Conservation (phyloP, 1,140 invertebrate genomes). For the Popillia japonica region DNA sequence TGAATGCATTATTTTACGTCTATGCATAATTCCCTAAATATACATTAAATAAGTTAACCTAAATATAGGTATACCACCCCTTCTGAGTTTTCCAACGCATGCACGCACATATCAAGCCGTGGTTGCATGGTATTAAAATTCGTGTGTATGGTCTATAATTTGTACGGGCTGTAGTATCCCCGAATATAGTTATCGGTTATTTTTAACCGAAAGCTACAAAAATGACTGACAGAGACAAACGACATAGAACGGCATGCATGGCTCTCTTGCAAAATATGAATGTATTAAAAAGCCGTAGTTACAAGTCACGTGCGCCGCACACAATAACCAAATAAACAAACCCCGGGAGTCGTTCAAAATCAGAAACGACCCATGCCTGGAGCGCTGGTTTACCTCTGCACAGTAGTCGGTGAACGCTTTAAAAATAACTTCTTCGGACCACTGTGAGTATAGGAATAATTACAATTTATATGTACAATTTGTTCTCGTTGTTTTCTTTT, state of each 20-base stretch:
- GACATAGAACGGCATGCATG: background rate
- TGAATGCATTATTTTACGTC: background rate
- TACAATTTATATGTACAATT: conserved; percentile 7
- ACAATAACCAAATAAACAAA: conserved; percentile 32
- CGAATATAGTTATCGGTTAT: conserved; percentile 6
- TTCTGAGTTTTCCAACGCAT: background rate
- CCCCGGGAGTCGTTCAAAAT: conserved; percentile 22
- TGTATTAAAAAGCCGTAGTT: conserved; percentile 6
- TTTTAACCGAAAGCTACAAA: background rate
- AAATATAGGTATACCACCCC: conserved; percentile 13
- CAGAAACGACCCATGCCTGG: conserved; percentile 32
- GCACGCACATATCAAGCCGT: background rate
- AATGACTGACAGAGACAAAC: background rate
- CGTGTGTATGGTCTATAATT: background rate
- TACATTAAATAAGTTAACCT: background rate
- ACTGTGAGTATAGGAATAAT: conserved; percentile 3
- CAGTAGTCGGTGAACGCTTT: conserved; percentile 19
- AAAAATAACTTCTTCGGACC: conserved; percentile 15
- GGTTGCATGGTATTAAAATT: background rate
- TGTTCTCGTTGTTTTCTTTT: background rate
- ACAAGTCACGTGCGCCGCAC: conserved; percentile 20
- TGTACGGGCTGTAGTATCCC: background rate
- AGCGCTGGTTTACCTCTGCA: conserved; percentile 31
- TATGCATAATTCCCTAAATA: background rate
- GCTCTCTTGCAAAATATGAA: conserved; percentile 9